Base-by-base conservation (phyloP, 1,140 invertebrate species). In the Zeugodacus cucurbitae region DNA sequence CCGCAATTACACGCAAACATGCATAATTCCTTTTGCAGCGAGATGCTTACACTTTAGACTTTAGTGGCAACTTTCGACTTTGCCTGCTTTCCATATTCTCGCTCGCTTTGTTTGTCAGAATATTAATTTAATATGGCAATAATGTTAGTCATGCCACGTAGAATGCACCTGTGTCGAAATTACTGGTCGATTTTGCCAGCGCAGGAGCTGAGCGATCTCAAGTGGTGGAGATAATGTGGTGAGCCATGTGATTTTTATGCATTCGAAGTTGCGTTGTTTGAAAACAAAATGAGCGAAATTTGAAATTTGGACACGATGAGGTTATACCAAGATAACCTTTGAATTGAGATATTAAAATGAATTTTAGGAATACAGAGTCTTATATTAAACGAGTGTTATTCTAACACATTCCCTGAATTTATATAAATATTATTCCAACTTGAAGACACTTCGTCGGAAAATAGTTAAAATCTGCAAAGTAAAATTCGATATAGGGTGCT, bases 121-220 rank as follows among this genome's bases (percentile, higher is more conserved):
- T 74, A 74, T 74, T 74, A 74, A 74, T 74, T 74, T 74, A 74
- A 74, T 74, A 34, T 74, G 34, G 67, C 67, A 37, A 74, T 74
- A 41, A 74, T 37, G 67, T 32, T 41, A 74, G 67, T 37, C 32
- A 37, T 74, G 32, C 67, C 67, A 74, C 67, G 34, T 74, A 74
- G 34, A 74, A 74, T 74, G 34, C 67, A 74, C 67, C 67, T 74
- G 67, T 74, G 67, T 74, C 67, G 20, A 74, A 37, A 37, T 54
- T 54, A 54, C 48, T 54, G 14, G 14, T 54, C 48, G 48, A 20
- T 11, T 54, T 54, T 20, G 67, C 34, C 5, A 4, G n/a, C 22
- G 22, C 62, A 11, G 67, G 5, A 8, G 32, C 20, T 41, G 17
- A 37, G 29, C 11, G 34, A 1, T 34, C 14, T 6, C 29, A 22